phyloP scores from a whole-genome alignment of 2,113 vertebrate species.

The Amblyornis subalaris region DNA sequence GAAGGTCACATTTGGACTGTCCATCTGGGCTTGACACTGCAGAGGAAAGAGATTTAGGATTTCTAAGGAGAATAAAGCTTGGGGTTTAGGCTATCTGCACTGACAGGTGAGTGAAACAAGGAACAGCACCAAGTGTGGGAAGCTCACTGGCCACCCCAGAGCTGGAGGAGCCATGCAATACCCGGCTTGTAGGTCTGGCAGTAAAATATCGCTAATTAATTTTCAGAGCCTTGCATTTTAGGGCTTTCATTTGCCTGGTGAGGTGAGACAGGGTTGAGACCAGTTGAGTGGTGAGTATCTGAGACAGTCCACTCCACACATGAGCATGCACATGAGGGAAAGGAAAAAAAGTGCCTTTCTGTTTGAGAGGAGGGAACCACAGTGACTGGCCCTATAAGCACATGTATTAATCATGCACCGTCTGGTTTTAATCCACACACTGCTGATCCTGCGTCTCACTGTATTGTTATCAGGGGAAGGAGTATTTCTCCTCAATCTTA shows the following conservation, averaged over 20 bases:
- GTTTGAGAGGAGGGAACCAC: slow-evolving; percentile 75
- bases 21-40: neutral
- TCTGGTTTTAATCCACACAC: slow-evolving; percentile 81
- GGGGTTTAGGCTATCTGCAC: neutral
- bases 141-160: neutral
- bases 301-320: slow-evolving; percentile 37
- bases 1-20: neutral
- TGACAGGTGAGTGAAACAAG: neutral
- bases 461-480: slow-evolving; percentile 80
- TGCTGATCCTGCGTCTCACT: slow-evolving; percentile 78
- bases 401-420: slow-evolving; percentile 80
- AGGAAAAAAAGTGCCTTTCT: slow-evolving; percentile 46
- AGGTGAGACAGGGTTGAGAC: slow-evolving; percentile 18
- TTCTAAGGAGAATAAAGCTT: neutral
- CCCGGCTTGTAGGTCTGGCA: neutral
- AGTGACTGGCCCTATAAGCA: slow-evolving; percentile 76
- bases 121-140: neutral
- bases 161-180: neutral
- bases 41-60: neutral
- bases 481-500: slow-evolving; percentile 78
- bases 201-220: neutral
- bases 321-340: slow-evolving; percentile 17
- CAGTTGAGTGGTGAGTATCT: slow-evolving; percentile 16
- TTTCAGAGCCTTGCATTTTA: neutral
- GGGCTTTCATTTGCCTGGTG: slow-evolving; percentile 5